These are phyloP conservation scores for Drepanosiphum platanoidis DNA, from an alignment of 2,888 invertebrate species.

Conservation along the genomic window DNA sequence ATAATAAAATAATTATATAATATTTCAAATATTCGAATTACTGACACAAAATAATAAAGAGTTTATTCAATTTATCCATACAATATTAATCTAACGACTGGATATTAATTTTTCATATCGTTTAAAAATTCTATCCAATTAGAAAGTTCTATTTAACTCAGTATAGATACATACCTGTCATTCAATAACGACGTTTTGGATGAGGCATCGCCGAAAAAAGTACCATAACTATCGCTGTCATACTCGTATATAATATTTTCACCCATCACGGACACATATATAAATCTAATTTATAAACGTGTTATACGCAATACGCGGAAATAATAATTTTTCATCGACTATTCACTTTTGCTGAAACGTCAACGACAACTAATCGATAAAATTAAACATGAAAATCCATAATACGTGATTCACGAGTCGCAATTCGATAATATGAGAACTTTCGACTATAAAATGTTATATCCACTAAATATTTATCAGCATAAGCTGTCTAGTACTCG, in stretches of 20 bases:
- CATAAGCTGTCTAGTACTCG: neutral
- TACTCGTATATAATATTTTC: neutral
- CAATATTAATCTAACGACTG: too few relatives aligned
- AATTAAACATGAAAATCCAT: neutral
- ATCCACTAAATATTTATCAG: slow-evolving; percentile 9
- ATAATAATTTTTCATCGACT: neutral
- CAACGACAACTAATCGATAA: slow-evolving; percentile 11
- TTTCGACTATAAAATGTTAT: slow-evolving; percentile 4
- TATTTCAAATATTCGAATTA: too few relatives aligned
- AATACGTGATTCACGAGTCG: neutral
- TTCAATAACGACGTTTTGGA: slow-evolving; percentile 49
- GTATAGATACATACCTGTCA: slow-evolving; percentile 35
- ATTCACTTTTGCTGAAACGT: neutral
- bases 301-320: neutral
- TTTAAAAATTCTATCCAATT: too few relatives aligned
- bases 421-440: slow-evolving; percentile 29
- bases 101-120: too few relatives aligned
- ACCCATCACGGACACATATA: neutral
- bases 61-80: too few relatives aligned
- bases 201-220: slow-evolving; percentile 28
- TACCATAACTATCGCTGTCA: slow-evolving; percentile 25
- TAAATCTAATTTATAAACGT: neutral
- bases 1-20: too few relatives aligned
- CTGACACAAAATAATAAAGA: too few relatives aligned
- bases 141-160: too few relatives aligned